Evolutionary conservation across 1,140 invertebrate species (phyloP).

Genomic region (Adelges cooleyi): DNA sequence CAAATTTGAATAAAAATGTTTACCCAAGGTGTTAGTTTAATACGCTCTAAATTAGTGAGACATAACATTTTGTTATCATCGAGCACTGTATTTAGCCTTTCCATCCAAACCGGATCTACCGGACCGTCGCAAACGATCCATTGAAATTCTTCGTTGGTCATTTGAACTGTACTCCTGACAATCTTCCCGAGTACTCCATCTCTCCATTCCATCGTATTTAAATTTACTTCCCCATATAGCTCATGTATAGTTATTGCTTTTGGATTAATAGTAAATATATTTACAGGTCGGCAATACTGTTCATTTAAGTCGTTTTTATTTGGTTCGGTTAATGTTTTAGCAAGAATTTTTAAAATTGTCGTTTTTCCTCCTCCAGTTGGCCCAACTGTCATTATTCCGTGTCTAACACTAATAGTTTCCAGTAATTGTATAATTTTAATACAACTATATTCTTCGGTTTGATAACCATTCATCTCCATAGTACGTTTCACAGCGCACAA

Average conservation of each 20-base stretch:
- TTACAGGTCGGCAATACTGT: constrained; percentile 49
- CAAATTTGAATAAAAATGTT: background rate
- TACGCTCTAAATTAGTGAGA: constrained; percentile 75
- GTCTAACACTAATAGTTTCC: constrained; percentile 83
- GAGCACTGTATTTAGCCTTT: constrained; percentile 86
- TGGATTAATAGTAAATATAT: constrained; percentile 67
- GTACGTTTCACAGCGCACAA: constrained; percentile 42
- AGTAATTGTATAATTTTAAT: constrained; percentile 55
- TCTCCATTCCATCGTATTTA: constrained; percentile 75
- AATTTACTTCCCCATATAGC: constrained; percentile 76
- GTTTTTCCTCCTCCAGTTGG: constrained; percentile 75
- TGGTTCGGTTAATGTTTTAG: constrained; percentile 51
- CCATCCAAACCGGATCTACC: constrained; percentile 89
- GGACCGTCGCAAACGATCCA: constrained; percentile 82
- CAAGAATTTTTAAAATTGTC: constrained; percentile 46
- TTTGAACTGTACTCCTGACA: constrained; percentile 54
- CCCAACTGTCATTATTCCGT: constrained; percentile 88
- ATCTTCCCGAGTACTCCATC: constrained; percentile 70
- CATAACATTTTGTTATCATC: constrained; percentile 92
- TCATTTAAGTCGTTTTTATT: constrained; percentile 44
- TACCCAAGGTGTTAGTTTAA: constrained; percentile 49
- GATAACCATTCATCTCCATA: constrained; percentile 45
- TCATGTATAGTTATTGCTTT: constrained; percentile 81
- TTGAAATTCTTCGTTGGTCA: constrained; percentile 53
- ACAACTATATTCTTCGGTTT: constrained; percentile 44